Conservation (phyloP, 2,113 vertebrate genomes). For the Piprites chloris region DNA sequence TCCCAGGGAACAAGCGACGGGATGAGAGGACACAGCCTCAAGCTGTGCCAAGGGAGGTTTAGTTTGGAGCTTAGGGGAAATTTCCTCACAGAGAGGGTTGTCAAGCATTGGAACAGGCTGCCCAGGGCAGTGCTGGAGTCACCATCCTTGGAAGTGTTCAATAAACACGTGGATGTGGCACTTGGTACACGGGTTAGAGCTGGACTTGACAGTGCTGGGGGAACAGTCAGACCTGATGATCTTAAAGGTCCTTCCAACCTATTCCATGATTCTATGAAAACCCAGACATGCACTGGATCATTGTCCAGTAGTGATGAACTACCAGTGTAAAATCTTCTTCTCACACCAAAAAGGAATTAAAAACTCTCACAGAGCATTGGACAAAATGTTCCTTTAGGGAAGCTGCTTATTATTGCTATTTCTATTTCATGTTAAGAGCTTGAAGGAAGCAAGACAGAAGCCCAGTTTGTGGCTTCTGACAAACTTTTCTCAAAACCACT, state of each 20-base stretch:
- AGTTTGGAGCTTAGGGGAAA: background rate
- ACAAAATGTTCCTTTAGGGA: background rate
- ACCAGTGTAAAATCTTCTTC: background rate
- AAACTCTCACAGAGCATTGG: background rate
- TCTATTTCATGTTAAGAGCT: background rate
- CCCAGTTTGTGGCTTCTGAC: background rate
- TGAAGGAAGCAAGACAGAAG: background rate
- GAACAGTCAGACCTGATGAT: fast-evolving
- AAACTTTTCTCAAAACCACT: background rate
- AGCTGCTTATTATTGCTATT: background rate
- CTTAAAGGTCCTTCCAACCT: background rate
- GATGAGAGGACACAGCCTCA: background rate
- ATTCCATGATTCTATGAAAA: background rate
- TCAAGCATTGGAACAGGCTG: background rate
- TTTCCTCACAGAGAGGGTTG: fast-evolving
- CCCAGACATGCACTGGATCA: fast-evolving
- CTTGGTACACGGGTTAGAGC: background rate
- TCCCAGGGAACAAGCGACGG: background rate
- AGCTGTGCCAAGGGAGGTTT: background rate
- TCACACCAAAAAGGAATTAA: background rate
- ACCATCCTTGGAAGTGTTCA: background rate
- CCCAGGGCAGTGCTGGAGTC: background rate
- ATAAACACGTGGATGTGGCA: fast-evolving
- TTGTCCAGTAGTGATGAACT: background rate
- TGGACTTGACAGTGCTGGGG: background rate